These are phyloP conservation scores for Gryon sp. DNA, from an alignment of 1,140 invertebrate genomes.

Conservation along the genomic window DNA sequence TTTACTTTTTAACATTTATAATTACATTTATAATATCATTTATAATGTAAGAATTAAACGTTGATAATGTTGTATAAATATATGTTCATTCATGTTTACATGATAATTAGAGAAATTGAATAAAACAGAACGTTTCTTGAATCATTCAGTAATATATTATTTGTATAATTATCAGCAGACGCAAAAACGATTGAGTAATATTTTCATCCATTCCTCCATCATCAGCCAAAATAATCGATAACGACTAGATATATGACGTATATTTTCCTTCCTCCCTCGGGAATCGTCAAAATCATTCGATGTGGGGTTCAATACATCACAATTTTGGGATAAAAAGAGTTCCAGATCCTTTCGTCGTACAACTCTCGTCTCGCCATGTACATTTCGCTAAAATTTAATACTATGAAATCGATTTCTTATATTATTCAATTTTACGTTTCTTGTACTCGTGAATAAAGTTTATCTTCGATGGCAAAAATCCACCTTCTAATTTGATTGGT, in stretches of 20 bases:
- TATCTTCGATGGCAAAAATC: slow-evolving; percentile 76
- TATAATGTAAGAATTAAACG: slow-evolving; percentile 7
- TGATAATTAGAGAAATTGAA: slow-evolving; percentile 39
- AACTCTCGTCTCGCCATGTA: slow-evolving; percentile 8
- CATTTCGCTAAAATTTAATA: slow-evolving; percentile 39
- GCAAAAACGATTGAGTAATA: not conserved
- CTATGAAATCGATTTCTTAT: slow-evolving; percentile 22
- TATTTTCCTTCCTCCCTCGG: slow-evolving; percentile 49
- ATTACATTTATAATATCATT: too few relatives aligned
- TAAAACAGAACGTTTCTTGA: slow-evolving; percentile 3
- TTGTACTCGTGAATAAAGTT: slow-evolving; percentile 71
- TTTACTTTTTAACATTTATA: too few relatives aligned
- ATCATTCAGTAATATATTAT: not conserved
- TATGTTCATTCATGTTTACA: slow-evolving; percentile 11
- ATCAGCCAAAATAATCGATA: slow-evolving; percentile 44
- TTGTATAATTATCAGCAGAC: slow-evolving; percentile 2
- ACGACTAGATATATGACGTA: slow-evolving; percentile 66
- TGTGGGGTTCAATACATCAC: slow-evolving; percentile 19
- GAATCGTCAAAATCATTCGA: slow-evolving; percentile 52
- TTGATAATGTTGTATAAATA: slow-evolving; percentile 6
- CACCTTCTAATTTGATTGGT: slow-evolving; percentile 75
- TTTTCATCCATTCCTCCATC: slow-evolving; percentile 43
- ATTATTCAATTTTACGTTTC: slow-evolving; percentile 71
- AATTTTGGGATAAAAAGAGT: slow-evolving; percentile 41
- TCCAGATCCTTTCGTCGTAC: slow-evolving; percentile 30